Percentiles rank a stretch among this genome's conserved stretches.
Evolutionary conservation across 2,888 invertebrate species (phyloP).

Genomic region (Trichogramma dendrolimi): DNA sequence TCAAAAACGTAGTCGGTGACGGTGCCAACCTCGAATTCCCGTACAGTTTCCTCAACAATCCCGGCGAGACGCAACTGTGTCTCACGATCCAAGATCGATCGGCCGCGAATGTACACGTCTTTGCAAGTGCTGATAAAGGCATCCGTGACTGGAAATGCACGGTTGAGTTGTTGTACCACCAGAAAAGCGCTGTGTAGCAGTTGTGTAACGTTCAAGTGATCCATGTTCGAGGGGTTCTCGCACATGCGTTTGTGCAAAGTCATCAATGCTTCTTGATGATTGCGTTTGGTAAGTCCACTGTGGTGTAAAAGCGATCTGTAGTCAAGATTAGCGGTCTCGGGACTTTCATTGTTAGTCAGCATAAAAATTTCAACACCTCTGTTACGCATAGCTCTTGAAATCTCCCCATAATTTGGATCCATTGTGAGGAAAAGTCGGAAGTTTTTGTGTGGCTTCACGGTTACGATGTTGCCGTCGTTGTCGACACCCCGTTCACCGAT

Average conservation of each 20-base stretch:
- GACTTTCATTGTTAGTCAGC: slow-evolving; percentile 35
- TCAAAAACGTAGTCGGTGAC: slow-evolving; percentile 36
- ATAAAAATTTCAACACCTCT: slow-evolving; percentile 88
- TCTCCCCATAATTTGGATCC: slow-evolving; percentile 92
- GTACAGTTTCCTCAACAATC: slow-evolving; percentile 55
- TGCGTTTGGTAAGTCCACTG: slow-evolving; percentile 52
- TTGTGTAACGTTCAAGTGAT: slow-evolving; percentile 61
- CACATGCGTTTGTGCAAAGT: slow-evolving; percentile 53
- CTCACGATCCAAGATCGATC: slow-evolving; percentile 50
- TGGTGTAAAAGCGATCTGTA: slow-evolving; percentile 55
- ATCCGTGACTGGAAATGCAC: slow-evolving; percentile 58
- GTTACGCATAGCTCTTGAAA: slow-evolving; percentile 98
- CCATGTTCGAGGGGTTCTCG: slow-evolving; percentile 45
- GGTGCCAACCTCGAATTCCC: slow-evolving; percentile 43
- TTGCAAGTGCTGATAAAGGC: slow-evolving; percentile 60
- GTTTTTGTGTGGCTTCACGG: slow-evolving; percentile 78
- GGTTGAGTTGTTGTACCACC: slow-evolving; percentile 61
- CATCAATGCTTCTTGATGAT: slow-evolving; percentile 53
- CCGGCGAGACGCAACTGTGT: slow-evolving; percentile 53
- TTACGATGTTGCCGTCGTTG: slow-evolving; percentile 64
- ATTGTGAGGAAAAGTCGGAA: slow-evolving; percentile 93
- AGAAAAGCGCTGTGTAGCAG: slow-evolving; percentile 64
- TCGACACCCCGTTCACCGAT: slow-evolving; percentile 88
- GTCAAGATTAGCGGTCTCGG: slow-evolving; percentile 47
- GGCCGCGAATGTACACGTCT: slow-evolving; percentile 65